Conservation (phyloP, 2,888 invertebrate genomes). For the Hypsopygia costalis region DNA sequence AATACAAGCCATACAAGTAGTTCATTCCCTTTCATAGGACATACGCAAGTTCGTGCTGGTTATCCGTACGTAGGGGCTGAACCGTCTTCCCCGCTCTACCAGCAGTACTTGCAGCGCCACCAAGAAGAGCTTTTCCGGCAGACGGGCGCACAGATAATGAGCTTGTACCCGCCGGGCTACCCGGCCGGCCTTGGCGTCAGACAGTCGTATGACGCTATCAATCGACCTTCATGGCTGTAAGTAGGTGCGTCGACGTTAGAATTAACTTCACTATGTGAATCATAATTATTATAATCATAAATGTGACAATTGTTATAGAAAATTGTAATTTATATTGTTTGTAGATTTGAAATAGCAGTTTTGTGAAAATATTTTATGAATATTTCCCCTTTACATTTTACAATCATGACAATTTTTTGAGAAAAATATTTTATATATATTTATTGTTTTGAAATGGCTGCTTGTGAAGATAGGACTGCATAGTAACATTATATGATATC, state of each 20-base stretch:
- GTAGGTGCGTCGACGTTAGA: constrained; percentile 9
- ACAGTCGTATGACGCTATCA: constrained; percentile 86
- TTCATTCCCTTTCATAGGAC: constrained; percentile 82
- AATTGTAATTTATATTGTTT: constrained; percentile 65
- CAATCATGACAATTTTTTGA: constrained; percentile 41
- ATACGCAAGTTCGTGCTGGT: constrained; percentile 79
- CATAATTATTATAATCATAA: constrained; percentile 36
- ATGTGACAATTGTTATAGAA: constrained; percentile 58
- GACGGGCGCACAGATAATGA: constrained; percentile 82
- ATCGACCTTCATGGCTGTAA: constrained; percentile 85
- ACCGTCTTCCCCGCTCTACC: constrained; percentile 84
- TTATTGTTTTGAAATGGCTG: not conserved
- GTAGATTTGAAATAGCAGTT: constrained; percentile 50
- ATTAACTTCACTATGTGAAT: constrained; percentile 16
- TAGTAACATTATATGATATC: not conserved
- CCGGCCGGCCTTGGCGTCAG: constrained; percentile 82
- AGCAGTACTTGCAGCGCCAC: constrained; percentile 84
- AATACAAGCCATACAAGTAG: constrained; percentile 58
- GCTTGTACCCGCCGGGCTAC: constrained; percentile 84
- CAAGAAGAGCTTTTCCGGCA: constrained; percentile 82
- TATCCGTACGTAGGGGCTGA: constrained; percentile 83
- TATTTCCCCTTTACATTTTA: constrained; percentile 40
- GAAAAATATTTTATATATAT: constrained; percentile 17
- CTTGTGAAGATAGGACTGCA: not conserved
- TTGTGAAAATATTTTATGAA: constrained; percentile 46